phyloP scores from a whole-genome alignment of 1,140 invertebrate species.

The Microvelia longipes region DNA sequence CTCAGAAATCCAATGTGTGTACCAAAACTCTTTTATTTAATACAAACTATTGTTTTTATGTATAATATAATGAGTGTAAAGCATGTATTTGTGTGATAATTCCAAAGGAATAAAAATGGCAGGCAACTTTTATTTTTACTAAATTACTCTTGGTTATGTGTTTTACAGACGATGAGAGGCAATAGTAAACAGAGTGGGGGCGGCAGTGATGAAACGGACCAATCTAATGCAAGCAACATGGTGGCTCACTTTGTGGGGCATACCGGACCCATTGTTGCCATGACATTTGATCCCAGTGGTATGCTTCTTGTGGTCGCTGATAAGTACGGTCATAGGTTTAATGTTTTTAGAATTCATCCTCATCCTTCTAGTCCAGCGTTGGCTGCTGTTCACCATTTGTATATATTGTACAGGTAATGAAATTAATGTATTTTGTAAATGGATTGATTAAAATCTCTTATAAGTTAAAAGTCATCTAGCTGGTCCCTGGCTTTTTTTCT shows the following conservation, averaged over 20 bases:
- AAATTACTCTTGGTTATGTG: neutral
- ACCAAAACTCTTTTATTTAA: too few relatives aligned
- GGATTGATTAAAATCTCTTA: neutral
- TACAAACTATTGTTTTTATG: too few relatives aligned
- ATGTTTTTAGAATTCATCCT: slow-evolving; percentile 85
- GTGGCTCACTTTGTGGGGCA: slow-evolving; percentile 86
- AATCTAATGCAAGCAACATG: slow-evolving; percentile 12
- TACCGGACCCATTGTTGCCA: slow-evolving; percentile 71
- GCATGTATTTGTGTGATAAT: too few relatives aligned
- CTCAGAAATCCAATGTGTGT: too few relatives aligned
- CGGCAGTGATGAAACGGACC: slow-evolving; percentile 17
- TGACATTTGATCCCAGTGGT: slow-evolving; percentile 85
- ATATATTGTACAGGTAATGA: slow-evolving; percentile 75
- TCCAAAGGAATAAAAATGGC: too few relatives aligned
- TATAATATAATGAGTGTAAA: too few relatives aligned
- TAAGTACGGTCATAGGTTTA: slow-evolving; percentile 85
- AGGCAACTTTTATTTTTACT: neutral
- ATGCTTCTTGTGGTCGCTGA: slow-evolving; percentile 83
- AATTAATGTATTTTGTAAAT: too few relatives aligned
- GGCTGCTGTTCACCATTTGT: slow-evolving; percentile 89
- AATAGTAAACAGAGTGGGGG: too few relatives aligned
- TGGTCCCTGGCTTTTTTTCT: neutral
- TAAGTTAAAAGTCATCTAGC: neutral
- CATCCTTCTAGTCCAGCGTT: slow-evolving; percentile 76
- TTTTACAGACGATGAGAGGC: too few relatives aligned